Conservation (phyloP, 2,888 invertebrate species). For the Oasisia sp. region DNA sequence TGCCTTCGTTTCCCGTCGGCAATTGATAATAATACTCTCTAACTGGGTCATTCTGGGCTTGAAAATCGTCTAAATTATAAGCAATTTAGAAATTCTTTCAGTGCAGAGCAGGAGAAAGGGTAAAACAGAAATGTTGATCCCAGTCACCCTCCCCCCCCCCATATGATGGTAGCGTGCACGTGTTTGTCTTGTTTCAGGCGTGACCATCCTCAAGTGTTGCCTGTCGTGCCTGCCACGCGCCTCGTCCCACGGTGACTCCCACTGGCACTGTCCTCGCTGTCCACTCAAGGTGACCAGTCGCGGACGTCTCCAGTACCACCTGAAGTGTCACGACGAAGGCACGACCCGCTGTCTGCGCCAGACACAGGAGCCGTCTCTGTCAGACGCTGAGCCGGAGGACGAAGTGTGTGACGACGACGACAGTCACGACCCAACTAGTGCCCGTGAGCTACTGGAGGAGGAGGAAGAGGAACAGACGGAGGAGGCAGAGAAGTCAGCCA, state of each 20-base stretch:
- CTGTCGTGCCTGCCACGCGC: neutral
- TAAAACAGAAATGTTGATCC: too few species aligned
- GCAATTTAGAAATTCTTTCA: too few species aligned
- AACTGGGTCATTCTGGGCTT: too few species aligned
- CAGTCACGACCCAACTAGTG: neutral
- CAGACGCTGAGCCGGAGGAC: neutral
- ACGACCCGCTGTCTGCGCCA: neutral
- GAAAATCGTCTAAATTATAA: too few species aligned
- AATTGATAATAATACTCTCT: too few species aligned
- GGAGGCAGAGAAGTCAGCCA: neutral
- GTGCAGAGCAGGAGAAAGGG: too few species aligned
- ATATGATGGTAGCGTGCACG: neutral
- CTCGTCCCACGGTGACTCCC: neutral
- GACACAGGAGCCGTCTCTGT: neutral
- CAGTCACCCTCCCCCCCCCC: too few species aligned
- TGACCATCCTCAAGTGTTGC: neutral
- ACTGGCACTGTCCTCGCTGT: conserved; percentile 10
- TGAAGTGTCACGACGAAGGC: neutral
- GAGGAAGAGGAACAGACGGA: neutral
- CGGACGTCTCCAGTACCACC: neutral
- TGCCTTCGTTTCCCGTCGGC: too few species aligned
- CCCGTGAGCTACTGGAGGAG: neutral
- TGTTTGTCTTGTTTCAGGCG: neutral
- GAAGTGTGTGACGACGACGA: neutral
- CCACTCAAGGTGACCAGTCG: neutral